Conservation (phyloP, 2,113 vertebrate genomes). For the Otocyon megalotis region DNA sequence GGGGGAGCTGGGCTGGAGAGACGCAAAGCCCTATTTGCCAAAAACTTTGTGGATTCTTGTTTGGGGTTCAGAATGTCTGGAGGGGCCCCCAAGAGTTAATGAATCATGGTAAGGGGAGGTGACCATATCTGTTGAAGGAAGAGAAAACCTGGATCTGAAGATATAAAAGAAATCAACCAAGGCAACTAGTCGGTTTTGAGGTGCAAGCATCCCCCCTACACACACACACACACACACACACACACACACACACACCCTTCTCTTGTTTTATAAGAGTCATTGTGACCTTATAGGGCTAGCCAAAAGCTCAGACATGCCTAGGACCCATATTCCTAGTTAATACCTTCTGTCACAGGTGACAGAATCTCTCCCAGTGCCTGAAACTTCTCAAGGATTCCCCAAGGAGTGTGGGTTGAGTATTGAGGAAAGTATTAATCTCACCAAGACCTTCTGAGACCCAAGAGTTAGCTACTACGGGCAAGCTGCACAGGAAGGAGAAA, state of each 20-base stretch:
- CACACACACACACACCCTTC: background rate
- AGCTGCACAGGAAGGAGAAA: background rate
- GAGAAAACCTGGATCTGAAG: background rate
- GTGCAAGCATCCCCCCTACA: background rate
- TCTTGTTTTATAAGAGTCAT: background rate
- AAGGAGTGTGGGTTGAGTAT: background rate
- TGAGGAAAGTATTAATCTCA: background rate
- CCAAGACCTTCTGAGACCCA: background rate
- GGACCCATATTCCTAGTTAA: background rate
- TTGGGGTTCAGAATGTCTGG: background rate
- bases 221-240: background rate
- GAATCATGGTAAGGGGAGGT: background rate
- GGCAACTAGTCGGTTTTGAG: background rate
- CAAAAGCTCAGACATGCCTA: background rate
- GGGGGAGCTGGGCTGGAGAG: background rate
- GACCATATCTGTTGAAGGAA: background rate
- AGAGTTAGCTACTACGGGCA: background rate
- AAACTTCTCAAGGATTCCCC: background rate
- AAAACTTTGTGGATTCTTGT: background rate
- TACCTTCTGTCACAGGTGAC: background rate
- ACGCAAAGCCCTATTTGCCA: background rate
- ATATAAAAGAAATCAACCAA: background rate
- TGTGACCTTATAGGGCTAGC: background rate
- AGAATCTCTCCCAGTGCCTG: background rate
- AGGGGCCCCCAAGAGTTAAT: background rate